These are phyloP conservation scores for Corydoras maculifer DNA, from an alignment of 2,113 vertebrate species.

Conservation along the genomic window DNA sequence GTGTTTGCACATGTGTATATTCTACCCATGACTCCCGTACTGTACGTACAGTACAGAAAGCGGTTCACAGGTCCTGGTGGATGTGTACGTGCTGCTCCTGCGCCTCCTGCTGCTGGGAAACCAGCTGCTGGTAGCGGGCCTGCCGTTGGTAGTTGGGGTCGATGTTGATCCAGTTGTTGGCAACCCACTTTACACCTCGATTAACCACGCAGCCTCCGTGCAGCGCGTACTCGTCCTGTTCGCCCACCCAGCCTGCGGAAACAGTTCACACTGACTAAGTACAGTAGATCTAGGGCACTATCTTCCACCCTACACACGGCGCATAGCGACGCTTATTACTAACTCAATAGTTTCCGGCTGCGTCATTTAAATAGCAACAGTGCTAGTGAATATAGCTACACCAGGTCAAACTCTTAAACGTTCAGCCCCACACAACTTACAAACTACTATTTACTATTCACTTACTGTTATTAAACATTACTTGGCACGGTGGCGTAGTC, in stretches of 20 bases:
- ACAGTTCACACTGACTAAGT: neutral
- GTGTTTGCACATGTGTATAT: neutral
- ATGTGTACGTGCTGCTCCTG: conserved; percentile 47
- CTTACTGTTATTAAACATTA: no score
- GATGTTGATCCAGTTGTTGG: conserved; percentile 99
- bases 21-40: no score
- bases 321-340: no score
- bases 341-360: no score
- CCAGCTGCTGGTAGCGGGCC: conserved; percentile 81
- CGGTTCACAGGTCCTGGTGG: conserved; percentile 59
- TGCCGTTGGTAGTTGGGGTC: conserved; percentile 86
- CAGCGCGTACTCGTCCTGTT: conserved; percentile 89
- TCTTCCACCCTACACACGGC: no score
- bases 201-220: conserved; percentile 93
- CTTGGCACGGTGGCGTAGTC: no score
- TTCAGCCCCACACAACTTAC: no score
- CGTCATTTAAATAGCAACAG: no score
- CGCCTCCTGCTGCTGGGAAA: conserved; percentile 67
- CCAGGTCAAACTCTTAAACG: no score
- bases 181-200: conserved; percentile 88
- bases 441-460: no score
- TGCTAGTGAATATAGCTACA: no score
- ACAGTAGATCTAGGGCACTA: neutral
- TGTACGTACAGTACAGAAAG: no score
- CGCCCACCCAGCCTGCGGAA: conserved; percentile 86